These are phyloP conservation scores for Cynaeus angustus DNA, from an alignment of 2,888 invertebrate genomes.

Conservation along the genomic window DNA sequence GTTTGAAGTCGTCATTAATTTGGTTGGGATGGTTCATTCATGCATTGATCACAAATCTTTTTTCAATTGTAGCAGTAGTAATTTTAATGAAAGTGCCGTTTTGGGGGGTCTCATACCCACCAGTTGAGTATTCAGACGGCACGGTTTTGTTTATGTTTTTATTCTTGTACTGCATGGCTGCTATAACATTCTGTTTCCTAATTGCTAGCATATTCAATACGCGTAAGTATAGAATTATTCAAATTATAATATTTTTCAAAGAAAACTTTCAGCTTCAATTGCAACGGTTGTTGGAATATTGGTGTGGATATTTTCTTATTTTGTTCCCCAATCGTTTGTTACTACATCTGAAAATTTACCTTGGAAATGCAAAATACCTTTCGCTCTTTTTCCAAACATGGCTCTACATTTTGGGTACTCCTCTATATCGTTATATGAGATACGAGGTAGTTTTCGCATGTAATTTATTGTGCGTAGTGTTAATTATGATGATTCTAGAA, in stretches of 20 bases:
- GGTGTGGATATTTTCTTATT: slow-evolving; percentile 67
- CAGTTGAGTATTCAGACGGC: slow-evolving; percentile 81
- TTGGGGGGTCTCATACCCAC: slow-evolving; percentile 71
- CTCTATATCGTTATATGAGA: slow-evolving; percentile 66
- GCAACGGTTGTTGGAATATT: slow-evolving; percentile 66
- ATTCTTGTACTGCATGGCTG: slow-evolving; percentile 80
- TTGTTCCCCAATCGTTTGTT: slow-evolving; percentile 61
- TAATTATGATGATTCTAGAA: slow-evolving; percentile 63
- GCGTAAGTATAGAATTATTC: slow-evolving; percentile 73
- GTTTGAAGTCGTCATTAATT: slow-evolving; percentile 86
- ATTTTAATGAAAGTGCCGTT: slow-evolving; percentile 76
- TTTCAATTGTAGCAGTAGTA: slow-evolving; percentile 76
- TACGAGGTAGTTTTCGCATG: slow-evolving; percentile 60
- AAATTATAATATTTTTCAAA: too few species aligned
- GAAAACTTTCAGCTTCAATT: slow-evolving; percentile 60
- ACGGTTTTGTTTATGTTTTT: slow-evolving; percentile 81
- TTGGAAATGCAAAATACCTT: slow-evolving; percentile 57
- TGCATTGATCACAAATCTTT: slow-evolving; percentile 79
- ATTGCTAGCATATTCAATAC: slow-evolving; percentile 84
- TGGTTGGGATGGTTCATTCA: slow-evolving; percentile 92
- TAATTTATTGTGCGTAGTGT: background rate
- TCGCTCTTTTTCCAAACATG: slow-evolving; percentile 67
- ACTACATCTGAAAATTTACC: slow-evolving; percentile 49
- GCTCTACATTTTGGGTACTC: slow-evolving; percentile 66
- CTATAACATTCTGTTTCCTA: slow-evolving; percentile 85